A percentile compares a stretch with the other conserved stretches of the same genome.
These are phyloP conservation scores for Anastatus disparis DNA, from an alignment of 1,140 invertebrate species.

Conservation along the genomic window DNA sequence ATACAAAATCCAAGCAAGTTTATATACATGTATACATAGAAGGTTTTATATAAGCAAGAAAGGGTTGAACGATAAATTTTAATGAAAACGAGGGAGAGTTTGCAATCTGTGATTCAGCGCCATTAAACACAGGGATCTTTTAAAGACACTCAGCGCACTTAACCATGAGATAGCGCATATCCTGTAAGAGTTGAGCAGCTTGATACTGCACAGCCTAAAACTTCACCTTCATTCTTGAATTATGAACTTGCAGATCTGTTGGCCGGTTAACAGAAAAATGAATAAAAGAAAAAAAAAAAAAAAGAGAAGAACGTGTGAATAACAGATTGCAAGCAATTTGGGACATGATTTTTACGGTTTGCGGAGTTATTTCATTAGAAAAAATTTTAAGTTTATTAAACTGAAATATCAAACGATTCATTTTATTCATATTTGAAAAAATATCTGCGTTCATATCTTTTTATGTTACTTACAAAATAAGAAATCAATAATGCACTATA, in stretches of 20 bases:
- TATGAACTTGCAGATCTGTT: constrained; percentile 40
- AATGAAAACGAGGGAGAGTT: constrained; percentile 49
- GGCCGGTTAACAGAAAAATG: too few species aligned
- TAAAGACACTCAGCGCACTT: constrained; percentile 45
- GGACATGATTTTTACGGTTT: not conserved
- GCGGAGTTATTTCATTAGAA: not conserved
- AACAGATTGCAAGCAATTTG: not conserved
- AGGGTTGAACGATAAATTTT: constrained; percentile 62
- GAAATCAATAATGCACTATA: too few species aligned
- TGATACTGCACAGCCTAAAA: constrained; percentile 18
- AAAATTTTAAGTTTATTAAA: too few species aligned
- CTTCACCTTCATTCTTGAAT: constrained; percentile 29
- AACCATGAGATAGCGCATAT: constrained; percentile 40
- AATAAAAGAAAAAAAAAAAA: not conserved
- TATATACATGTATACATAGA: too few species aligned
- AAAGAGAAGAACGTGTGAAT: not conserved
- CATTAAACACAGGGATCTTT: constrained; percentile 62
- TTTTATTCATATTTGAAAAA: too few species aligned
- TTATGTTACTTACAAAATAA: too few species aligned
- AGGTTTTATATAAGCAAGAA: too few species aligned
- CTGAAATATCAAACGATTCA: too few species aligned
- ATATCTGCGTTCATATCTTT: too few species aligned
- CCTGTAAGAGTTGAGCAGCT: constrained; percentile 33
- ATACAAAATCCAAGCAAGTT: too few species aligned
- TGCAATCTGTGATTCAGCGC: constrained; percentile 65